These are phyloP conservation scores for Agraylea sexmaculata DNA, from an alignment of 1,140 invertebrate species.

Conservation along the genomic window DNA sequence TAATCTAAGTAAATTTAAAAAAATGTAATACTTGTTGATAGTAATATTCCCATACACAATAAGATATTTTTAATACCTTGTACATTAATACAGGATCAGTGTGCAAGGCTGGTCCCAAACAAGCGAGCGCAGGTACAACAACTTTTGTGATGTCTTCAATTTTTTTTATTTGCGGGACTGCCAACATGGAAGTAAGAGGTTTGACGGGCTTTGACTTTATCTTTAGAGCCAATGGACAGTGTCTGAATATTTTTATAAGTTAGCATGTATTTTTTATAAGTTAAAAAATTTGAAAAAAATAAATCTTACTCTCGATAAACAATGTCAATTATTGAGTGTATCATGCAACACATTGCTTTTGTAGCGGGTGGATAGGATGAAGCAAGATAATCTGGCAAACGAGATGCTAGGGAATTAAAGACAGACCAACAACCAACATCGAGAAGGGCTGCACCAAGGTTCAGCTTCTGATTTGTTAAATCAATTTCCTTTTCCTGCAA, in stretches of 20 bases:
- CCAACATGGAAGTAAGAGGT: slow-evolving; percentile 44
- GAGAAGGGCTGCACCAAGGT: slow-evolving; percentile 78
- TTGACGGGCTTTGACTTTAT: slow-evolving; percentile 47
- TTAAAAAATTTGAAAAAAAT: slow-evolving; percentile 1
- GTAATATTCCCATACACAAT: too few species aligned
- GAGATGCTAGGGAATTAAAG: slow-evolving; percentile 63
- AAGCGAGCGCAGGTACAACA: slow-evolving; percentile 76
- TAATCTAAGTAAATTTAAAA: slow-evolving; percentile 33
- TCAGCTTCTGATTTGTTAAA: slow-evolving; percentile 84
- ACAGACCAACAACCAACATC: slow-evolving; percentile 84
- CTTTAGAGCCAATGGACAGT: slow-evolving; percentile 59
- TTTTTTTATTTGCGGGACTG: slow-evolving; percentile 45
- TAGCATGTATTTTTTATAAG: slow-evolving; percentile 4
- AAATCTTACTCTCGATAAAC: slow-evolving; percentile 61
- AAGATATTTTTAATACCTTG: slow-evolving; percentile 48
- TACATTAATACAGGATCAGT: slow-evolving; percentile 81
- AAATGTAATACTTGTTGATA: too few species aligned
- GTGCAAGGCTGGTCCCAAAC: slow-evolving; percentile 79
- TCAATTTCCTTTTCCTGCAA: slow-evolving; percentile 32
- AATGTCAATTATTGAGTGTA: slow-evolving; percentile 79
- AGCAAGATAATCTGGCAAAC: slow-evolving; percentile 71
- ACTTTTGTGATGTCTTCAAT: slow-evolving; percentile 64
- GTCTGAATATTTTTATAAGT: slow-evolving; percentile 32
- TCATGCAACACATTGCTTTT: slow-evolving; percentile 61
- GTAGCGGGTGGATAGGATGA: slow-evolving; percentile 71